phyloP scores from a whole-genome alignment of 2,888 invertebrate genomes.

The Arrhopalites spinosus region DNA sequence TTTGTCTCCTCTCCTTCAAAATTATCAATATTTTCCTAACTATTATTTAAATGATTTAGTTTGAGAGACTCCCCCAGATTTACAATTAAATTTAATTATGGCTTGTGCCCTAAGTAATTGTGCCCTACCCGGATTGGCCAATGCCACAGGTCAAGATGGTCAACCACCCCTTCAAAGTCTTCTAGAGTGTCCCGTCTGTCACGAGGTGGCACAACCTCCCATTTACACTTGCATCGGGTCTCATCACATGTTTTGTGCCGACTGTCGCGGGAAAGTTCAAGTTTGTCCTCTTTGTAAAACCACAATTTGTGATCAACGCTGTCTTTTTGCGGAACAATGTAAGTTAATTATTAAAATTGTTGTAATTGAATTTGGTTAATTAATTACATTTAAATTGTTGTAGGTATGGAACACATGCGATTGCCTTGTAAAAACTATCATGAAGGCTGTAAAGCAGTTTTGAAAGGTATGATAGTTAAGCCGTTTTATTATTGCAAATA shows the following conservation, averaged over 20 bases:
- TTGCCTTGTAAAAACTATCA: slow-evolving; percentile 40
- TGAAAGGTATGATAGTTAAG: too few species aligned
- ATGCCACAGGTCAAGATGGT: slow-evolving; percentile 13
- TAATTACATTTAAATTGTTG: too few species aligned
- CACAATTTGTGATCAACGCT: slow-evolving; percentile 32
- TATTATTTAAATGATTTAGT: too few species aligned
- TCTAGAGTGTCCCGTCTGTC: slow-evolving; percentile 46
- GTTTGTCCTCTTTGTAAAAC: slow-evolving; percentile 39
- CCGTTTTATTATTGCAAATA: too few species aligned
- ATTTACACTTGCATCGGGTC: slow-evolving; percentile 39
- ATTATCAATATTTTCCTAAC: too few species aligned
- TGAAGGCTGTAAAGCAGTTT: slow-evolving; percentile 38
- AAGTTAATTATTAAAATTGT: too few species aligned
- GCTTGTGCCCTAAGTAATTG: slow-evolving; percentile 18
- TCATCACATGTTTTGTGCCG: slow-evolving; percentile 43
- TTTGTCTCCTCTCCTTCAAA: too few species aligned
- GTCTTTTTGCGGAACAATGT: slow-evolving; percentile 38
- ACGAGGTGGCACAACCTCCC: slow-evolving; percentile 35
- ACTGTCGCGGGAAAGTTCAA: slow-evolving; percentile 33
- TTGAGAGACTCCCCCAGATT: too few species aligned
- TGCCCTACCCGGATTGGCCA: neutral
- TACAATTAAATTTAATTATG: slow-evolving; percentile 14
- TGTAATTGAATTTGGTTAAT: too few species aligned
- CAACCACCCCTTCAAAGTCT: slow-evolving; percentile 24
- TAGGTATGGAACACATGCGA: slow-evolving; percentile 34